Conservation (phyloP, 2,113 vertebrate species). For the Asarcornis scutulata region DNA sequence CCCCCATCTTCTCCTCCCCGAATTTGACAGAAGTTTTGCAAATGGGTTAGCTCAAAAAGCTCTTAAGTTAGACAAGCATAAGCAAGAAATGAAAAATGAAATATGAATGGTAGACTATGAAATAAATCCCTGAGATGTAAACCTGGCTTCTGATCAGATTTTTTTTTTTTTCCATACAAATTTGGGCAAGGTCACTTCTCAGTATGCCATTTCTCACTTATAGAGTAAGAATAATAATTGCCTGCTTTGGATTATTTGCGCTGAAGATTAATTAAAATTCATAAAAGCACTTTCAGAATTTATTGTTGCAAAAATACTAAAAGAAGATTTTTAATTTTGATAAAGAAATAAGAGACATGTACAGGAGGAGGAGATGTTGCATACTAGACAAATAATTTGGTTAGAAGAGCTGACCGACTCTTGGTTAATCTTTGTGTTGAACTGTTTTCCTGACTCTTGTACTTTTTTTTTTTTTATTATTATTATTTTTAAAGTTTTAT, state of each 20-base stretch:
- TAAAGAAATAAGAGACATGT: neutral
- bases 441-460: neutral
- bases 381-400: neutral
- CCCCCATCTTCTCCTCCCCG: neutral
- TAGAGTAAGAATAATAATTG: constrained; percentile 10
- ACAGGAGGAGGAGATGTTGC: neutral
- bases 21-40: neutral
- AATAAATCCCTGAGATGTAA: neutral
- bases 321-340: neutral
- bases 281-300: neutral
- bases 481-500: neutral
- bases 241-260: neutral
- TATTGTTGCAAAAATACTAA: neutral
- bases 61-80: neutral
- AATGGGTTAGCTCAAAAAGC: neutral
- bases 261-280: constrained; percentile 11
- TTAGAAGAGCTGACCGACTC: neutral
- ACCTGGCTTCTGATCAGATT: neutral
- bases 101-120: neutral
- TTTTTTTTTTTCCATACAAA: neutral
- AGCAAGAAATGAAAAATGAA: neutral
- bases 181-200: neutral
- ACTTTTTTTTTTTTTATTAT: neutral
- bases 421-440: neutral
- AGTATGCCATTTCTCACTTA: neutral